Percentiles rank a stretch among this genome's conserved stretches.
Evolutionary conservation across 2,888 invertebrate genomes (phyloP).

Genomic region (Seira ritae): DNA sequence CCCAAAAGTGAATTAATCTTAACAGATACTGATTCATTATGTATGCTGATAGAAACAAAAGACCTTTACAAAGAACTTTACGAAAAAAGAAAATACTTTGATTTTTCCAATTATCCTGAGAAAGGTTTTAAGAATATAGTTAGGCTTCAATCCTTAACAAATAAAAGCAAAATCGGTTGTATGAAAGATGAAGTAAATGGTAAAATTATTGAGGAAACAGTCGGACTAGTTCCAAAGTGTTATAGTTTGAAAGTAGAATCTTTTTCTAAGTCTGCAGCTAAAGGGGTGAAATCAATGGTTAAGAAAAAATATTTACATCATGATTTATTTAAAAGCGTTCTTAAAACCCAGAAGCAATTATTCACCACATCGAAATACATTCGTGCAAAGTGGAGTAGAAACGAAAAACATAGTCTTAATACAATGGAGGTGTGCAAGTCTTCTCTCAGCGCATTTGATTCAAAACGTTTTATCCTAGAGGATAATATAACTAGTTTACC

Average conservation of each 20-base stretch:
- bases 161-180: slow-evolving; percentile 70
- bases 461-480: slow-evolving; percentile 34
- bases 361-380: slow-evolving; percentile 1
- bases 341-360: not conserved
- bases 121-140: slow-evolving; percentile 13
- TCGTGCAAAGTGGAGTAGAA: slow-evolving; percentile 11
- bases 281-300: slow-evolving; percentile 30
- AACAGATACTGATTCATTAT: slow-evolving; percentile 56
- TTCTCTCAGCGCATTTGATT: slow-evolving; percentile 33
- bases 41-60: slow-evolving; percentile 36
- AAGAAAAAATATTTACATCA: slow-evolving; percentile 35
- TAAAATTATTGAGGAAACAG: slow-evolving; percentile 59
- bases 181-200: slow-evolving; percentile 71
- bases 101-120: slow-evolving; percentile 51
- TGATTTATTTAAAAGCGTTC: slow-evolving; percentile 33
- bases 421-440: slow-evolving; percentile 23
- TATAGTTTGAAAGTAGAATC: slow-evolving; percentile 34
- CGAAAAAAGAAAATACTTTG: slow-evolving; percentile 36
- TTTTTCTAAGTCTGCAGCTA: slow-evolving; percentile 23
- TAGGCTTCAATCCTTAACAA: slow-evolving; percentile 25
- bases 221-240: slow-evolving; percentile 61
- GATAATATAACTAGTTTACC: slow-evolving; percentile 34
- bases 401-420: slow-evolving; percentile 1
- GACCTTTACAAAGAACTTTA: slow-evolving; percentile 45
- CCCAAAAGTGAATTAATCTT: not conserved